Base-by-base conservation (phyloP, 1,140 invertebrate species). In the Eubasilissa regina region DNA sequence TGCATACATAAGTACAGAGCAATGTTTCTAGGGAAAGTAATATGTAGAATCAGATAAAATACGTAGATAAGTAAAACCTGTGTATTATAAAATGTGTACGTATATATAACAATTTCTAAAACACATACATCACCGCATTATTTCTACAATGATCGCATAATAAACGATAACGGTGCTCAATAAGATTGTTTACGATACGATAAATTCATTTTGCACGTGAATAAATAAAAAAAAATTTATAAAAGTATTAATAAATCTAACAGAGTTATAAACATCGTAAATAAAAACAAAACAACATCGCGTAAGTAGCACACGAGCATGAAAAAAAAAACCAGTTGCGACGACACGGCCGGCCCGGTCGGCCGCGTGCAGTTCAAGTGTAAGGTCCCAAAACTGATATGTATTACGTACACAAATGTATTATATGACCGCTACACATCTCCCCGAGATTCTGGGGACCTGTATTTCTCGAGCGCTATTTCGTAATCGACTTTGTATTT, bases 291-390 rank as follows among this genome's bases (percentile, higher is more conserved):
- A 64, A 64, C 19, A 64, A 44, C 66, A 70, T 10, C n/a, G 17
- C 66, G 45, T 47, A 70, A 70, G 66, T 70, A 15, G 66, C 45
- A 15, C 66, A 19, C 43, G 66, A 64, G 4, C 6, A 15, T 7
- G 8, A n/a, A 13, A 12, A 43, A 68, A 70, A 48, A 70, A 70
- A 70, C 66, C 66, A 48, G 66, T 47, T 15, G 66, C 45, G 66
- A 48, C 11, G 21, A 64, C 58, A 45, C 64, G 64, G 35, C 15
- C 45, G 15, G 25, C 25, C 25, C 25, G 25, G 1, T 35, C 25
- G 25, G 25, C 25, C 25, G 66, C 19, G 64, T 47, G 64, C 66
- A 47, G 44, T 70, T 70, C 66, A 70, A 70, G 66, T 15, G 44
- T 70, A 70, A 70, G 66, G 66, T 70, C 45, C 17, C 60, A 64